Percentiles rank a stretch among this genome's conserved stretches.
Evolutionary conservation across 2,113 vertebrate species (phyloP).

Genomic region (Piprites chloris): DNA sequence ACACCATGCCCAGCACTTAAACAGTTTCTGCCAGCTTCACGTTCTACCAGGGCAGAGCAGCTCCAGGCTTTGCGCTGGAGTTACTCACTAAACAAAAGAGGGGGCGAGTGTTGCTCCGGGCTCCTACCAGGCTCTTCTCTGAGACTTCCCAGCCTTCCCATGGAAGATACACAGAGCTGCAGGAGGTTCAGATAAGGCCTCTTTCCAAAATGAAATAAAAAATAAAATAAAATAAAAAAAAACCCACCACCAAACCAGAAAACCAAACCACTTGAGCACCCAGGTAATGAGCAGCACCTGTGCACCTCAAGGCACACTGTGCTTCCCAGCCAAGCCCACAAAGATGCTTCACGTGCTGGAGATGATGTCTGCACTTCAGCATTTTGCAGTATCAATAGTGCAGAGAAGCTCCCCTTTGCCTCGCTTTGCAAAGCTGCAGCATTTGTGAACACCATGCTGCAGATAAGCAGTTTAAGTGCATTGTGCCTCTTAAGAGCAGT

Average conservation of each 20-base stretch:
- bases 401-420: background rate
- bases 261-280: background rate
- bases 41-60: background rate
- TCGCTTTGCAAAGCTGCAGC: background rate
- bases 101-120: background rate
- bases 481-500: no score
- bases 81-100: background rate
- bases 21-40: background rate
- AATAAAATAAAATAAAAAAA: background rate
- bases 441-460: background rate
- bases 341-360: background rate
- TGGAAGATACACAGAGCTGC: background rate
- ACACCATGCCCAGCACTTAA: background rate
- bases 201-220: background rate
- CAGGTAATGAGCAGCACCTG: slow-evolving; percentile 52
- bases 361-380: background rate
- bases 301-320: background rate
- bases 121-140: background rate
- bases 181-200: slow-evolving; percentile 39
- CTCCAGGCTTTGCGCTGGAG: background rate
- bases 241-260: no score
- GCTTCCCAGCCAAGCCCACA: background rate
- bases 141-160: background rate
- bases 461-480: background rate
- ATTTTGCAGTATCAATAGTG: background rate